phyloP scores from a whole-genome alignment of 2,113 vertebrate species.

The Platysternon megacephalum region DNA sequence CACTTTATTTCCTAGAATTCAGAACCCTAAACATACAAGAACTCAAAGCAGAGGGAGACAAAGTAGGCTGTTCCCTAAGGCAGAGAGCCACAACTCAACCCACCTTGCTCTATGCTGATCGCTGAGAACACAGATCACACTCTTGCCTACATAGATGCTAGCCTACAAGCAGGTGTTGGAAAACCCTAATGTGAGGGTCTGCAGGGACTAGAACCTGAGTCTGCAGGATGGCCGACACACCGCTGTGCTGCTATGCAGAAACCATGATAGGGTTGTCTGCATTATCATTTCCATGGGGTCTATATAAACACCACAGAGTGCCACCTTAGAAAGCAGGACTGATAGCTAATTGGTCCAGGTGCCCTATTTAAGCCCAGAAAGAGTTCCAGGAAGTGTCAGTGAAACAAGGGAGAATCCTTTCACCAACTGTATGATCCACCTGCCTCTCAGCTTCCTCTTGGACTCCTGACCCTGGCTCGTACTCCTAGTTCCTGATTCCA shows the following conservation, averaged over 20 bases:
- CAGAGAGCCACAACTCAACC: background rate
- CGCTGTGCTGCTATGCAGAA: background rate
- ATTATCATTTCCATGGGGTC: background rate
- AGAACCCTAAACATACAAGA: background rate
- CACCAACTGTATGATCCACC: background rate
- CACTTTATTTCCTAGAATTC: background rate
- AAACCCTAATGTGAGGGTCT: background rate
- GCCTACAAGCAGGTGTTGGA: background rate
- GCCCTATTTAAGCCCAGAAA: background rate
- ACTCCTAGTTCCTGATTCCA: background rate
- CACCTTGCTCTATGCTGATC: background rate
- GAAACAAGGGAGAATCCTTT: background rate
- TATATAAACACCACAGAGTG: background rate
- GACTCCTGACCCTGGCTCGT: background rate
- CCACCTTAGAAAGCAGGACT: background rate
- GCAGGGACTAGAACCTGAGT: background rate
- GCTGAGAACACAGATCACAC: background rate
- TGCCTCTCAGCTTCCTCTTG: background rate
- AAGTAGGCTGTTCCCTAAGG: background rate
- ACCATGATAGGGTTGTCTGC: background rate
- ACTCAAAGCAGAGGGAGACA: background rate
- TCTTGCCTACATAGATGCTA: background rate
- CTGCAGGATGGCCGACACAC: background rate
- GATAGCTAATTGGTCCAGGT: background rate
- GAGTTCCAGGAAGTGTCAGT: background rate